A percentile compares a stretch with the other conserved stretches of the same genome.
Evolutionary conservation across 2,888 invertebrate species (phyloP).

Genomic region (Caprella mutica): DNA sequence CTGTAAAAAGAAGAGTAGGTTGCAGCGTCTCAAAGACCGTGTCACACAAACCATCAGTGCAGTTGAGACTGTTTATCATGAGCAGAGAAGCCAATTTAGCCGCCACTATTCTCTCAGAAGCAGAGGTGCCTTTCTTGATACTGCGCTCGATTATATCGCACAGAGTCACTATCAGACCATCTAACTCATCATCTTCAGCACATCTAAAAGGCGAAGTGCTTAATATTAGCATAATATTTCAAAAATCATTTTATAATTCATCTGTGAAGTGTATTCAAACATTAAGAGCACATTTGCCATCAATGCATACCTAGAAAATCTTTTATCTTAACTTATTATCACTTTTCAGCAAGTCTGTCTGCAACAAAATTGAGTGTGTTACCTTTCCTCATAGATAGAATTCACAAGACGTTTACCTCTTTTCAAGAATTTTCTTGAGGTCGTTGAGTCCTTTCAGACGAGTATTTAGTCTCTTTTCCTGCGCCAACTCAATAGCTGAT

Average conservation of each 20-base stretch:
- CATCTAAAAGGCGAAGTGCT: constrained; percentile 8
- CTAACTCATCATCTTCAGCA: constrained; percentile 15
- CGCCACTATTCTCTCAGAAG: constrained; percentile 68
- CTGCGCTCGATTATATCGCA: constrained; percentile 70
- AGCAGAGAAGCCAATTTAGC: constrained; percentile 68
- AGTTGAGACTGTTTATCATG: constrained; percentile 46
- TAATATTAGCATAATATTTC: neutral
- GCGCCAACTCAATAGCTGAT: constrained; percentile 19
- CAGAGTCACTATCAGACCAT: constrained; percentile 44
- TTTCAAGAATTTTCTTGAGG: constrained; percentile 22
- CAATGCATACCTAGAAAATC: neutral
- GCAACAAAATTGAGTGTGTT: neutral
- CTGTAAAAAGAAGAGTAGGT: constrained; percentile 57
- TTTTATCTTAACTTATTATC: neutral
- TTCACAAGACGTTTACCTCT: too few relatives aligned
- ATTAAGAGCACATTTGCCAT: neutral
- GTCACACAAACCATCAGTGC: neutral
- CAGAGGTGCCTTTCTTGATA: constrained; percentile 64
- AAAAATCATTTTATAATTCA: neutral
- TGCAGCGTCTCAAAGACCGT: constrained; percentile 48
- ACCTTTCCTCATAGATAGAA: too few relatives aligned
- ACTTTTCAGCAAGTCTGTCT: too few relatives aligned
- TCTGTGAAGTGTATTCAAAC: neutral
- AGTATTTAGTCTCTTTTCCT: constrained; percentile 23
- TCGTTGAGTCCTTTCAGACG: constrained; percentile 27